Base-by-base conservation (phyloP, 1,140 invertebrate species). In the Halictus rubicundus region DNA sequence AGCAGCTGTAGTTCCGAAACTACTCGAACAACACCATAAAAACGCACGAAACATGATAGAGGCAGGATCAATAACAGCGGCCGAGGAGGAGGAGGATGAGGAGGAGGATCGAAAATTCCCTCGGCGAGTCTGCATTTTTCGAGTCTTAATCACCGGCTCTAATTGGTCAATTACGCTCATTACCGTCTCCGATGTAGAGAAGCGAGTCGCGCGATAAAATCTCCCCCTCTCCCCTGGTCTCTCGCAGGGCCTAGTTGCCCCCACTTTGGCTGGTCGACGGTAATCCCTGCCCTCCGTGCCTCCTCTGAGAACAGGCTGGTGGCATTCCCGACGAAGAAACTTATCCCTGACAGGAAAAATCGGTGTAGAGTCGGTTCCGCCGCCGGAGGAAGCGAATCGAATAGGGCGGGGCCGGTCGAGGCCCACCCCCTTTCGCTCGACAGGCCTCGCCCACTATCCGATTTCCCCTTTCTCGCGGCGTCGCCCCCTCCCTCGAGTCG, bases 91-190 rank as follows among this genome's bases (percentile, higher is more conserved):
- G 72, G 74, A 82, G n/a, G n/a, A n/a, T n/a, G 25, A 46, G 10
- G 42, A 46, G 64, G 84, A 74, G 72, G 74, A 82, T 80, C 71
- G 78, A 78, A 86, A 81, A 73, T 83, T 82, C 60, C 42, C 60
- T 63, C 54, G 49, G 68, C 64, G 66, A 69, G 70, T 61, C 63
- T 59, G 82, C 86, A 84, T 88, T 88, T 89, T 89, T 85, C 82
- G 68, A 61, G 73, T 80, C 86, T 88, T 88, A 88, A 88, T 91
- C 88, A 87, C 81, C 78, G 82, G 89, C 88, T 89, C 92, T 93
- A 93, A 93, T 93, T 93, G 92, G 90, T 93, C 92, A 93, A 93
- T 93, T 93, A 92, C 90, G 89, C 91, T 93, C 92, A 93, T 93
- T 93, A 93, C 91, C 89, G 90, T 92, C 90, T 90, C 89, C 89